A percentile compares a stretch with the other conserved stretches of the same genome.
Evolutionary conservation across 2,113 vertebrate genomes (phyloP).

Genomic region (Athene cunicularia): DNA sequence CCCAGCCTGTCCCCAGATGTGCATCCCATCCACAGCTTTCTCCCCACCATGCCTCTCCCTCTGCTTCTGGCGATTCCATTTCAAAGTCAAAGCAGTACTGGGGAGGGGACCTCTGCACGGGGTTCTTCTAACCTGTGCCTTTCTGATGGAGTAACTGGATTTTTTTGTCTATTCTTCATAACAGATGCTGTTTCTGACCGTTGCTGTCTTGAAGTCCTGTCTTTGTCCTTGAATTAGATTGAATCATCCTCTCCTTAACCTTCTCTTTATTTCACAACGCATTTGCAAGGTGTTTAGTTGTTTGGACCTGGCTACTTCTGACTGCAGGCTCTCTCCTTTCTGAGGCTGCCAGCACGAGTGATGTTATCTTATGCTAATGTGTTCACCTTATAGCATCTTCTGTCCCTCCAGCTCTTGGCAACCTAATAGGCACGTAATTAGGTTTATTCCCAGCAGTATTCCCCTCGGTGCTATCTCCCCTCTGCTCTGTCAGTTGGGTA

Average conservation of each 20-base stretch:
- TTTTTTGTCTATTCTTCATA: not conserved
- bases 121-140: too few species aligned
- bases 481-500: not conserved
- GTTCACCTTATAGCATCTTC: not conserved
- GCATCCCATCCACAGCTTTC: not conserved
- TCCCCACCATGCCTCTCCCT: not conserved
- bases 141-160: not conserved
- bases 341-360: not conserved
- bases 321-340: not conserved
- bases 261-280: not conserved
- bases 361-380: not conserved
- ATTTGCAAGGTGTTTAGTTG: not conserved
- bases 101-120: not conserved
- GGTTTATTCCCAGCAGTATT: not conserved
- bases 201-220: not conserved
- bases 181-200: not conserved
- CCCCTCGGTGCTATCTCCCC: accelerated
- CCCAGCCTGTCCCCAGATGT: not conserved
- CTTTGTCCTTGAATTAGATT: not conserved
- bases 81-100: not conserved
- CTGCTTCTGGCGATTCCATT: not conserved
- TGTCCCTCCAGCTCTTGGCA: not conserved
- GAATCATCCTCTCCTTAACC: not conserved
- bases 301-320: not conserved
- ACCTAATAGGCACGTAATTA: not conserved